Evolutionary conservation across 2,113 vertebrate species (phyloP).

Genomic region (Ceyx cyanopectus): DNA sequence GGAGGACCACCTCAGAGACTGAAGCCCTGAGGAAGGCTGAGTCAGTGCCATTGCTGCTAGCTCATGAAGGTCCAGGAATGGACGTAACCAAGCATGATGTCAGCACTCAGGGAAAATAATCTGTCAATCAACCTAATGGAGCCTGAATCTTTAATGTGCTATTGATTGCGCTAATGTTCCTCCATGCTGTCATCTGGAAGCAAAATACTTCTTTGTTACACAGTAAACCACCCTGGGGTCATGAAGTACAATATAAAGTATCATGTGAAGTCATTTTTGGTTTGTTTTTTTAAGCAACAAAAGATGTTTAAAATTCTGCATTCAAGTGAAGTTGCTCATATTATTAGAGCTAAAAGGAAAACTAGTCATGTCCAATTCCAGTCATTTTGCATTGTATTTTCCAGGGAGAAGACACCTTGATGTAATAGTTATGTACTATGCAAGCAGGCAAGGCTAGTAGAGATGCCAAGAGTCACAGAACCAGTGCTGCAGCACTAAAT

Average conservation of each 20-base stretch:
- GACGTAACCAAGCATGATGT: slow-evolving; percentile 20
- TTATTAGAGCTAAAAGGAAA: background rate
- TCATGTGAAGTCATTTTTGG: accelerated
- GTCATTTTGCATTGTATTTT: background rate
- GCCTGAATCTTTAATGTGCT: slow-evolving; percentile 60
- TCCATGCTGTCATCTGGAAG: slow-evolving; percentile 32
- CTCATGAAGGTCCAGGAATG: slow-evolving; percentile 23
- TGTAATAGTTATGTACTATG: background rate
- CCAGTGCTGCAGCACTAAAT: background rate
- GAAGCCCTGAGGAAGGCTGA: slow-evolving; percentile 3
- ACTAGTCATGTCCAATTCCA: background rate
- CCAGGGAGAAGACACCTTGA: background rate
- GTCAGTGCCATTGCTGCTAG: slow-evolving; percentile 26
- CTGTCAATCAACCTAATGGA: slow-evolving; percentile 70
- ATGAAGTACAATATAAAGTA: background rate
- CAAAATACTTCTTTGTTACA: slow-evolving; percentile 33
- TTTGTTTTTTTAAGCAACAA: background rate
- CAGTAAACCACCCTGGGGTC: background rate
- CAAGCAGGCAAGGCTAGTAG: background rate
- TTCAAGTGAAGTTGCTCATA: background rate
- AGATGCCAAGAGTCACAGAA: background rate
- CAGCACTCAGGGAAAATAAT: slow-evolving; percentile 63
- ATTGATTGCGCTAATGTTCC: slow-evolving; percentile 77
- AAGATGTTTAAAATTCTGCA: background rate
- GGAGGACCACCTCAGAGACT: background rate